Evolutionary conservation across 2,888 invertebrate genomes (phyloP).

Genomic region (Hetaerina titia): DNA sequence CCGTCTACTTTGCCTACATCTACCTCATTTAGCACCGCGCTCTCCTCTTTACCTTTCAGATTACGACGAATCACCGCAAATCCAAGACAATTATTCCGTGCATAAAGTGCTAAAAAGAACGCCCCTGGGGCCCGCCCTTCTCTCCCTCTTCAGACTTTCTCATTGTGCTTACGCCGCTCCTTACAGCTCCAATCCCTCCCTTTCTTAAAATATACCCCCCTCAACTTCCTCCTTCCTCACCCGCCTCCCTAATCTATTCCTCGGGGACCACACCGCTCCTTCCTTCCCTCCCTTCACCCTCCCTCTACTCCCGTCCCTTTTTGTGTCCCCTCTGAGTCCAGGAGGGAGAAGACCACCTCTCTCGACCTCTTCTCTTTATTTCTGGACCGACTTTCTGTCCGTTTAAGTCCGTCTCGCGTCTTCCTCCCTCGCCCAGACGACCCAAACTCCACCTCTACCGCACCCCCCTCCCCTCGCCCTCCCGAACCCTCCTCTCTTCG

Average conservation of each 20-base stretch:
- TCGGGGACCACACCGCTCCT: not conserved
- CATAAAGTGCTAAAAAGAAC: not conserved
- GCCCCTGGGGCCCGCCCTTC: not conserved
- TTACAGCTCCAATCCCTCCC: not conserved
- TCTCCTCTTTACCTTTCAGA: not conserved
- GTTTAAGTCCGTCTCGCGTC: conserved; percentile 51
- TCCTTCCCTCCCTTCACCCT: not conserved
- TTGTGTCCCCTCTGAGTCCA: not conserved
- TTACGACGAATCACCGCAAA: conserved; percentile 8
- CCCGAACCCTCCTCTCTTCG: conserved; percentile 20
- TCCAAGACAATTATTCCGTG: not conserved
- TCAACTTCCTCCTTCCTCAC: not conserved
- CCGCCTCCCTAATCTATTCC: not conserved
- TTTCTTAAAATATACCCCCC: not conserved
- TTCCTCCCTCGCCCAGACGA: not conserved
- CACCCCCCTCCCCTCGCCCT: not conserved
- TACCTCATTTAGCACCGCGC: not conserved
- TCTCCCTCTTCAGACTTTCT: not conserved
- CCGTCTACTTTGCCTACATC: not conserved
- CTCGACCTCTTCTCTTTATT: conserved; percentile 56
- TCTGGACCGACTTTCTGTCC: conserved; percentile 64
- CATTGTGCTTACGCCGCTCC: not conserved
- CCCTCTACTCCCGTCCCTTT: not conserved
- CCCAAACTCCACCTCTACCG: conserved; percentile 19
- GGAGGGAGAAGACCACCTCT: not conserved